Evolutionary conservation across 2,888 invertebrate species (phyloP), one percentile per base, ranked within the genome.

Genomic region (Sthenelais limicola): DNA sequence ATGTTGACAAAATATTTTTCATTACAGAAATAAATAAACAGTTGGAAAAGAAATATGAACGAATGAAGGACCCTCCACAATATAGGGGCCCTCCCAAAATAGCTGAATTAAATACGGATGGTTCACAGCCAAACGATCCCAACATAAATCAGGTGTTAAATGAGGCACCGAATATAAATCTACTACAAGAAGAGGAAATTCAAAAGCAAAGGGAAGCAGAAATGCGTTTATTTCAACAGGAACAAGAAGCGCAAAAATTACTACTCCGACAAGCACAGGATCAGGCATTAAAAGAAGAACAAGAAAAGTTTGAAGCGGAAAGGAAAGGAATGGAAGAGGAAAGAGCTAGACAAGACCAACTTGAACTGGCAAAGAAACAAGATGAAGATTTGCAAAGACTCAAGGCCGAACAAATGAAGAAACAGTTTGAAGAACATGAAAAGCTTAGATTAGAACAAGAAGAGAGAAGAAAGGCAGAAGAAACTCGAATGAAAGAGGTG

Each of bases 11-110:
- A 43, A 43, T 30, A 5, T 15, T 56, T 56, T 56, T 21, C 32
- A 56, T 56, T 56, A n/a, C 56, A 56, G 56, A 56, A 33, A 32
- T 56, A 24, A 56, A 56, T 56, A 56, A 56, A 32, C 15, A 33
- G 30, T 32, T 56, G 56, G 56, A 56, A 24, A 56, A 56, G 12
- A 56, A 56, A 24, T 56, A 56, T 56, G 33, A 56, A 24, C 56
- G 56, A n/a, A 56, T 56, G 56, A n/a, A 56, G 21, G 56, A 56
- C 26, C 56, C 56, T 4, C 26, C 30, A 33, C 56, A 56, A 21
- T 3, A 32, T 21, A 3, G 56, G 3, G 21, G 5, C 1, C 56
- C 56, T 15, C 26, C 32, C 3, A n/a, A n/a, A n/a, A n/a, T n/a
- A n/a, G n/a, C n/a, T n/a, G n/a, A n/a, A n/a, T n/a, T n/a, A n/a